Percentiles rank a stretch among this genome's conserved stretches.
These are phyloP conservation scores for Drosophila differens DNA, from an alignment of 2,888 invertebrate genomes.

Conservation along the genomic window DNA sequence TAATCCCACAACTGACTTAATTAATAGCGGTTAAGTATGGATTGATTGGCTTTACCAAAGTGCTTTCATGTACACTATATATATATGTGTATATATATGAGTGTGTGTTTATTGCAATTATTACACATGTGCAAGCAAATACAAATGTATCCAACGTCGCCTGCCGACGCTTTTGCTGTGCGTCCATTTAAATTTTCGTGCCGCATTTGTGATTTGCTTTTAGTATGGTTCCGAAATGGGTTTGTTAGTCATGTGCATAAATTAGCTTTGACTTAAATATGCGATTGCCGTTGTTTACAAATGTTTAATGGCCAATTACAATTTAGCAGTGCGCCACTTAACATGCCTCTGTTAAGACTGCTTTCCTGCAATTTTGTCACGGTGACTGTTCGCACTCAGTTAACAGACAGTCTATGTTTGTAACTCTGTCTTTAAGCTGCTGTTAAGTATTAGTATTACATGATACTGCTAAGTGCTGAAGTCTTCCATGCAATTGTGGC, in stretches of 20 bases:
- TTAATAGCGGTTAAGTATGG: not conserved
- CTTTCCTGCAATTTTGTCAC: not conserved
- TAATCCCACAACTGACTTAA: not conserved
- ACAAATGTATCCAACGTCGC: conserved; percentile 1
- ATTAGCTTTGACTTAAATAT: conserved; percentile 50
- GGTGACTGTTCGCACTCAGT: not conserved
- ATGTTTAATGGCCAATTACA: conserved; percentile 46
- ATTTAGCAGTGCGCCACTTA: conserved; percentile 20
- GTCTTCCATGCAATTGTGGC: not conserved
- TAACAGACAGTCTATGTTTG: not conserved
- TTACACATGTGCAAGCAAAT: conserved; percentile 10
- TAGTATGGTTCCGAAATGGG: conserved; percentile 43
- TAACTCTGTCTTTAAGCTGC: not conserved
- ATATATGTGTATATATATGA: not conserved
- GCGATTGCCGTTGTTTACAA: conserved; percentile 34
- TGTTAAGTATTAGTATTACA: conserved; percentile 12
- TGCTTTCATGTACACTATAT: not conserved
- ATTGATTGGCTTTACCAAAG: conserved; percentile 8
- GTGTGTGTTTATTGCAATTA: conserved; percentile 3
- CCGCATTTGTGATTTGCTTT: conserved; percentile 46
- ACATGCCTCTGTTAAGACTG: conserved; percentile 13
- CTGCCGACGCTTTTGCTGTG: conserved; percentile 15
- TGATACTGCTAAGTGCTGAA: not conserved
- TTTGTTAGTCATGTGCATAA: conserved; percentile 65
- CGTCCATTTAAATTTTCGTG: conserved; percentile 46